Conservation (phyloP, 2,113 vertebrate genomes). For the Aspiorhynchus laticeps region DNA sequence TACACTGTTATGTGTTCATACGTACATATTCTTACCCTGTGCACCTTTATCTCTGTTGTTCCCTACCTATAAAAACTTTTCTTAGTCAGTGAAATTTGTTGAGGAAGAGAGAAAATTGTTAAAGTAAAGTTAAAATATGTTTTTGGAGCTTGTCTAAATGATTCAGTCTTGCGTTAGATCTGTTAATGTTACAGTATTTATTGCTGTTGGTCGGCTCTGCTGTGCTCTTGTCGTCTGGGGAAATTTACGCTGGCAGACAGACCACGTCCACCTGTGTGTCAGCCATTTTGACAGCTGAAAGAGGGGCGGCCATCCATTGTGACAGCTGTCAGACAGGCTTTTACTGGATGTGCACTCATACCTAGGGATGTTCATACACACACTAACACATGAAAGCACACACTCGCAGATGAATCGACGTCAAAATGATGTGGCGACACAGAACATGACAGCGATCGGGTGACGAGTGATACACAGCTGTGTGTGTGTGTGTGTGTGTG, state of each 20-base stretch:
- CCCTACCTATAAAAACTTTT: neutral
- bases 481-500: constrained; percentile 15
- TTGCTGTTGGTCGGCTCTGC: neutral
- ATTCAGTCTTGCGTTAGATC: neutral
- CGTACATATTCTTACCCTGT: no score
- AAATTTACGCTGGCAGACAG: constrained; percentile 33
- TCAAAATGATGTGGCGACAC: neutral
- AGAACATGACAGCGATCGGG: constrained; percentile 5
- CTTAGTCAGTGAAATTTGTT: neutral
- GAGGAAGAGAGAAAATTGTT: neutral
- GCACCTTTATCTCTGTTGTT: no score
- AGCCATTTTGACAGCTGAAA: constrained; percentile 22
- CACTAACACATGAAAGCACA: constrained; percentile 18
- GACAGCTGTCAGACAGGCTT: constrained; percentile 25
- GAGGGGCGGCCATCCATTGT: neutral
- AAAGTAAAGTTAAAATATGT: neutral
- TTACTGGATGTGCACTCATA: constrained; percentile 25
- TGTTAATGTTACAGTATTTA: neutral
- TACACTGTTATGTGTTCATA: no score
- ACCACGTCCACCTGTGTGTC: constrained; percentile 23
- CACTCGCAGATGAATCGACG: neutral
- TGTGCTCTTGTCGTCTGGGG: neutral
- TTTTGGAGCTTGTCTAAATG: neutral
- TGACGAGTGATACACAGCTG: neutral
- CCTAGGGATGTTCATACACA: constrained; percentile 17